Base-by-base conservation (phyloP, 2,113 vertebrate species). In the Hemiprocne comata region DNA sequence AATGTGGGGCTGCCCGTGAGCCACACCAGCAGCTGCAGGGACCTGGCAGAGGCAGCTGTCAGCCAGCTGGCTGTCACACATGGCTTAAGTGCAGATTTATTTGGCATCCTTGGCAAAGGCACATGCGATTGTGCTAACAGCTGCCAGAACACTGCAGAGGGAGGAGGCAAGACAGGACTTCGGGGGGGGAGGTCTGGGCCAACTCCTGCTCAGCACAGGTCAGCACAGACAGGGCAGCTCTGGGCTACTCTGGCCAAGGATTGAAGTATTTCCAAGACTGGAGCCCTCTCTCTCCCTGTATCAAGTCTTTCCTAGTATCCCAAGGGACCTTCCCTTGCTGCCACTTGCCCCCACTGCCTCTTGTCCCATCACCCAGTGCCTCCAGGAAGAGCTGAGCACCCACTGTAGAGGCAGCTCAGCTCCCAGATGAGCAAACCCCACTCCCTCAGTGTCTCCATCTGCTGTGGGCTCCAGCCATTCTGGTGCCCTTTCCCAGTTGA, bases 121-220 rank as follows among this genome's bases (percentile, higher is more conserved):
- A 58, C 7, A 3, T 0, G 1, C 0, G 0, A 4, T 7, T 13
- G 38, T 1, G 8, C 4, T 1, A 8, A 28, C 82, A 64, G 79
- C 75, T 55, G 57, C 34, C 2, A 0, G 0, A 2, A 62, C 16
- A 48, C 38, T 53, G 13, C 4, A 0, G 7, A 7, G 3, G 17
- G 18, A 91, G n/a, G 9, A 91, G n/a, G 9, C 1, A 4, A 87
- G 33, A 21, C 25, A 36, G 38, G 33, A 53, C 26, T 18, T 12
- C 2, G 0, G 2, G 19, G 28, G 5, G 0, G 2, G 19, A 25
- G 5, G 1, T 34, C 62, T 19, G 62, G 40, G 53, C 42, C 28
- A 78, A 34, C 40, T 12, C 6, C 5, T 6, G 2, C 72, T 75
- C 14, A 12, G 28, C 55, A 33, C n/a, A 40, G 21, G 33, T 24